Evolutionary conservation across 2,113 vertebrate genomes (phyloP).

Genomic region (Telmatochromis sp.): DNA sequence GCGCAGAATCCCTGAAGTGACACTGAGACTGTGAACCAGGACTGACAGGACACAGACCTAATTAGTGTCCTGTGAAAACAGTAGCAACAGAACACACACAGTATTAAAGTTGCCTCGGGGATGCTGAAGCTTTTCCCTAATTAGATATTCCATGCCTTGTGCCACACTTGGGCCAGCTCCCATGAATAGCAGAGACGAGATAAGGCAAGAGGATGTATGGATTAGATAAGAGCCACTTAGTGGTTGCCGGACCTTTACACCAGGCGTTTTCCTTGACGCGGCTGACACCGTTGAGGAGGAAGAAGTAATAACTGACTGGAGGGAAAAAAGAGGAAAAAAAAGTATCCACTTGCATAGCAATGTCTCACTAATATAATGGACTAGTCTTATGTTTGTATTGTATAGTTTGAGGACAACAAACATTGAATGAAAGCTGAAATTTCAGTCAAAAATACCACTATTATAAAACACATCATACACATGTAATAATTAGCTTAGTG

Average conservation of each 20-base stretch:
- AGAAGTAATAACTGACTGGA: background rate
- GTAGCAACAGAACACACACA: constrained; percentile 18
- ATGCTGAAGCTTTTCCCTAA: constrained; percentile 36
- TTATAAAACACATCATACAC: background rate
- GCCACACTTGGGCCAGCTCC: constrained; percentile 28
- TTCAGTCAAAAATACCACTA: background rate
- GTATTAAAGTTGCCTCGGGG: constrained; percentile 35
- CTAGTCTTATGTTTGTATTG: background rate
- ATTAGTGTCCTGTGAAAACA: constrained; percentile 26
- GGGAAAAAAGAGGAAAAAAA: background rate
- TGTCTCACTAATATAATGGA: background rate
- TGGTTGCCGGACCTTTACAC: constrained; percentile 1
- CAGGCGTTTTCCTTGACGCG: background rate
- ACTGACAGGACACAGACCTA: constrained; percentile 25
- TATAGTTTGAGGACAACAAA: background rate
- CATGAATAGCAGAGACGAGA: constrained; percentile 39
- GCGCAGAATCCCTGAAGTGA: background rate
- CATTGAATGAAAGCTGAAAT: background rate
- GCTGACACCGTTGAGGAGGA: background rate
- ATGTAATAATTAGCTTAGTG: background rate
- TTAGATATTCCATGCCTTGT: constrained; percentile 45
- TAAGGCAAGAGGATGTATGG: constrained; percentile 56
- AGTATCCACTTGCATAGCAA: background rate
- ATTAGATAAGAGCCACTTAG: constrained; percentile 63
- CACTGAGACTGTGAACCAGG: background rate